These are phyloP conservation scores for Squalus acanthias DNA, from an alignment of 2,797 vertebrate genomes.

Conservation along the genomic window DNA sequence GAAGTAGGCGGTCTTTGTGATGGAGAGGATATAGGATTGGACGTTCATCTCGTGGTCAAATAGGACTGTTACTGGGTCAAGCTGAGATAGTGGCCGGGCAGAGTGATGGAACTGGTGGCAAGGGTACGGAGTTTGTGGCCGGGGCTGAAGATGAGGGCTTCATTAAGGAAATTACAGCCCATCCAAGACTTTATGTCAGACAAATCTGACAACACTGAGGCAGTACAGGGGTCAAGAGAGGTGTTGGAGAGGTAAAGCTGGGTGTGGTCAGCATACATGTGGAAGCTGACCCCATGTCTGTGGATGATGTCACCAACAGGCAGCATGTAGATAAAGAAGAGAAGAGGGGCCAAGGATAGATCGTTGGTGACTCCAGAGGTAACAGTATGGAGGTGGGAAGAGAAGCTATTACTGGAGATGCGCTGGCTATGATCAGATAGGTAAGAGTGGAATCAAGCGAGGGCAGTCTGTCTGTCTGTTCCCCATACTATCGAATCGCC, in stretches of 20 bases:
- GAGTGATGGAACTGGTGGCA: neutral
- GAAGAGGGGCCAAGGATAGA: too few species aligned
- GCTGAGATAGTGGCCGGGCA: neutral
- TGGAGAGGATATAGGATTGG: neutral
- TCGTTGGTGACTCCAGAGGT: too few species aligned
- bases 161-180: neutral
- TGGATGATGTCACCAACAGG: too few species aligned
- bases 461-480: neutral
- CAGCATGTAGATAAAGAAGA: too few species aligned
- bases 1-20: neutral
- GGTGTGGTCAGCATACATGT: too few species aligned
- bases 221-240: too few species aligned
- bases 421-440: too few species aligned
- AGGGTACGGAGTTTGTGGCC: neutral
- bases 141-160: neutral
- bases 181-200: neutral
- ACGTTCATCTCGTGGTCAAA: neutral
- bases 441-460: neutral
- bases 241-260: too few species aligned
- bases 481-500: too few species aligned
- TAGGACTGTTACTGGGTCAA: neutral
- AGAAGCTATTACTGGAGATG: too few species aligned
- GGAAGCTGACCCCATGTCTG: too few species aligned
- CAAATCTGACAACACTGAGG: neutral
- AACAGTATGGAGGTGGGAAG: too few species aligned